Conservation (phyloP, 2,797 vertebrate species). For the Philypnodon macrostomus region DNA sequence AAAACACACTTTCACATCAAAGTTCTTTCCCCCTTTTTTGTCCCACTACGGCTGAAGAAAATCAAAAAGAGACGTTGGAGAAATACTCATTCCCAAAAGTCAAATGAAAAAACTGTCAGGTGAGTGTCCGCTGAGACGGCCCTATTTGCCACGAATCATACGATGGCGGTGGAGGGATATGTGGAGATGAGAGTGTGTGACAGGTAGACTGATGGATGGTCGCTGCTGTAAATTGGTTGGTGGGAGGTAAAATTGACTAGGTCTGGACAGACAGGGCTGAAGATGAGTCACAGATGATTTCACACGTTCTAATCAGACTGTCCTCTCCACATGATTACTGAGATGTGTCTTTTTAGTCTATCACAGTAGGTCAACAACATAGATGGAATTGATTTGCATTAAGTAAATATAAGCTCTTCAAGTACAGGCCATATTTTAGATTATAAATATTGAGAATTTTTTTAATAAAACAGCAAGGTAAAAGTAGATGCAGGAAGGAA, state of each 20-base stretch:
- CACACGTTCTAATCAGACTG: constrained; percentile 3
- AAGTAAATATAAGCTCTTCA: no score
- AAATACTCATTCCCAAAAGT: background rate
- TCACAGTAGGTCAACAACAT: no score
- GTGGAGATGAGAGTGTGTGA: constrained; percentile 32
- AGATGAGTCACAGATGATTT: constrained; percentile 12
- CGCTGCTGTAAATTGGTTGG: constrained; percentile 40
- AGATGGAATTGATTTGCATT: no score
- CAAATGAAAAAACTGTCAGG: constrained; percentile 15
- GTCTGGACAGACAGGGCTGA: constrained; percentile 29
- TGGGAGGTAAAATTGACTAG: constrained; percentile 43
- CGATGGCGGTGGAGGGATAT: constrained; percentile 20
- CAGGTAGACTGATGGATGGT: constrained; percentile 56
- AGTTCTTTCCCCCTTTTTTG: no score
- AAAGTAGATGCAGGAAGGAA: no score
- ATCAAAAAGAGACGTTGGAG: background rate
- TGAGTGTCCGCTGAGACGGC: constrained; percentile 9
- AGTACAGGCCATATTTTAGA: no score
- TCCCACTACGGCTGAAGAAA: background rate
- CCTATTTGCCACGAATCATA: constrained; percentile 47
- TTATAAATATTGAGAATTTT: no score
- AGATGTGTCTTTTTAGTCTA: no score
- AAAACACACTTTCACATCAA: background rate
- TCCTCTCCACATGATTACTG: no score
- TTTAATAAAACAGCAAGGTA: no score